Evolutionary conservation across 2,888 invertebrate species (phyloP), one percentile per base, ranked within the genome.

Genomic region (Neocrepidodera transversa): DNA sequence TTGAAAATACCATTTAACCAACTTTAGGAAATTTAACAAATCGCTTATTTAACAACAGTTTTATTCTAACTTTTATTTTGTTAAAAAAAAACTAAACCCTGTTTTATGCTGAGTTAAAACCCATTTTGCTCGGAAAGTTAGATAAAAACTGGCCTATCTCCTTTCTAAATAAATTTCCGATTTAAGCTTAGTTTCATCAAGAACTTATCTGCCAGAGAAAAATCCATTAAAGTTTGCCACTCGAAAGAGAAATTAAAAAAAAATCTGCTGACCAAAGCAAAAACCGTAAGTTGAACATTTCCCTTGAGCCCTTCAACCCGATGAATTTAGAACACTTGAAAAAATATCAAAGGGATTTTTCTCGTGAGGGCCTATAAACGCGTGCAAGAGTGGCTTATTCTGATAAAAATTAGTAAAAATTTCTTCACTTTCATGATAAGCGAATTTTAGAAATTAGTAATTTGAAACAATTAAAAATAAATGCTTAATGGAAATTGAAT

Each of bases 201-300:
- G 47, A 49, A 43, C 40, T 43, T 18, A 42, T 38, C 47, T 49
- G 38, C 56, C 43, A 45, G 35, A 53, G 23, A 52, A 60, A 57
- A 61, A 47, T 53, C 53, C 57, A 61, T 61, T 49, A 57, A 61
- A 57, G 57, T 61, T 57, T 20, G 47, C 32, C 28, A 30, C 53
- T 30, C 43, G 43, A 47, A 54, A 50, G 48, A 51, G 14, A 38
- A 58, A 62, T 58, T 56, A 38, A 48, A 62, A 62, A 58, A n/a
- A n/a, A 51, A 47, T 47, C 36, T 36, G 57, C 61, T 62, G 61
- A 62, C 61, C 61, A 60, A 52, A 51, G 58, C 40, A 51, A 53
- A 53, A 53, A 35, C 53, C 20, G 43, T 35, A 35, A 52, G 52
- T 52, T 30, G 52, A 52, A 23, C 43, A 23, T 53, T 53, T 53